These are phyloP conservation scores for Diogma glabrata DNA, from an alignment of 2,888 invertebrate genomes.

Conservation along the genomic window DNA sequence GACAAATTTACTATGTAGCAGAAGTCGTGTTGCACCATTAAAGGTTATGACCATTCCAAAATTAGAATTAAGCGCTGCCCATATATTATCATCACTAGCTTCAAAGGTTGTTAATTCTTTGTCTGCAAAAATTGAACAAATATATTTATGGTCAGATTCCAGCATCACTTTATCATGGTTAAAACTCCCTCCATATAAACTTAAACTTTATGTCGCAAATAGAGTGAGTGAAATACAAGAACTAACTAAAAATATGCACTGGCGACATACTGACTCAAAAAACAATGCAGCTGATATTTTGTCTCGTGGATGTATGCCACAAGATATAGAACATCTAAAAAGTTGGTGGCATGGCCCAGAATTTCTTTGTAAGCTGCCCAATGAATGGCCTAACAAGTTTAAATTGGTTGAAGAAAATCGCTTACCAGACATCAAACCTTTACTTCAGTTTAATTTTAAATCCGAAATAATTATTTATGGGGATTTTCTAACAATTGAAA, in stretches of 20 bases:
- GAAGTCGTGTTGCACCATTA: background rate
- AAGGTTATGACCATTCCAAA: background rate
- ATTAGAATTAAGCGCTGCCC: background rate
- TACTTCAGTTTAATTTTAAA: no score
- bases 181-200: background rate
- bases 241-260: background rate
- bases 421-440: no score
- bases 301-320: background rate
- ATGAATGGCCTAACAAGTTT: no score
- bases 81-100: background rate
- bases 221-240: background rate
- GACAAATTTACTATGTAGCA: background rate
- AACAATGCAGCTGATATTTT: background rate
- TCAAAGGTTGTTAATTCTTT: background rate
- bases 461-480: no score
- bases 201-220: background rate
- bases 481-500: no score
- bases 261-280: background rate
- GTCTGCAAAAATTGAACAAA: background rate
- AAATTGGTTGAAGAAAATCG: no score
- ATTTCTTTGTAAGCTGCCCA: no score
- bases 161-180: background rate
- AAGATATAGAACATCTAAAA: background rate
- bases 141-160: background rate
- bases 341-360: no score